Conservation (phyloP, 2,113 vertebrate species). For the Vimba vimba region DNA sequence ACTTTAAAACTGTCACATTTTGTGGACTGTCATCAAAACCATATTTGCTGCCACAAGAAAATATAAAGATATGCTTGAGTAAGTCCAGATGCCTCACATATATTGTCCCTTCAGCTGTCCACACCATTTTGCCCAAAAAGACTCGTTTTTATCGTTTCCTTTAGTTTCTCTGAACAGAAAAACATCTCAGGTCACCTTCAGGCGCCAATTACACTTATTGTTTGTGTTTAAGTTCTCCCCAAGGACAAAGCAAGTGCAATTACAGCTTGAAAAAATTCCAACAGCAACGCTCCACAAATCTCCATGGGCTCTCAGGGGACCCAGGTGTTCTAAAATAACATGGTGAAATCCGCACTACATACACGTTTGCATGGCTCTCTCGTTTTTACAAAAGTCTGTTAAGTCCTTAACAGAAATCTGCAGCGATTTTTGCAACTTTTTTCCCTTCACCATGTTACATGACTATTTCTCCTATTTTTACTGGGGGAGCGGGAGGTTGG, state of each 20-base stretch:
- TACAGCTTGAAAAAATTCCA: conserved; percentile 49
- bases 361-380: conserved; percentile 24
- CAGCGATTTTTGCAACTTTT: not conserved
- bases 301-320: conserved; percentile 36
- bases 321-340: conserved; percentile 35
- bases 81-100: conserved; percentile 49
- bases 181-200: conserved; percentile 44
- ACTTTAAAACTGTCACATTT: conserved; percentile 23
- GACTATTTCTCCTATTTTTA: not conserved
- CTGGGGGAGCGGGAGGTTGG: conserved; percentile 22
- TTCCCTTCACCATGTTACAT: conserved; percentile 24
- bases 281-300: conserved; percentile 44
- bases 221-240: conserved; percentile 51
- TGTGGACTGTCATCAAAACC: conserved; percentile 47
- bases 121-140: not conserved
- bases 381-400: not conserved
- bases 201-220: conserved; percentile 53
- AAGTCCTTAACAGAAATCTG: not conserved
- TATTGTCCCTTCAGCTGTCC: conserved; percentile 41
- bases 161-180: conserved; percentile 33
- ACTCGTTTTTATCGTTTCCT: not conserved
- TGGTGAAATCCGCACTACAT: conserved; percentile 16
- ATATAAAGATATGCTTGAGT: conserved; percentile 33
- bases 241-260: conserved; percentile 53
- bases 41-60: conserved; percentile 32